These are phyloP conservation scores for Galemys pyrenaicus DNA, from an alignment of 2,113 vertebrate species.

Conservation along the genomic window DNA sequence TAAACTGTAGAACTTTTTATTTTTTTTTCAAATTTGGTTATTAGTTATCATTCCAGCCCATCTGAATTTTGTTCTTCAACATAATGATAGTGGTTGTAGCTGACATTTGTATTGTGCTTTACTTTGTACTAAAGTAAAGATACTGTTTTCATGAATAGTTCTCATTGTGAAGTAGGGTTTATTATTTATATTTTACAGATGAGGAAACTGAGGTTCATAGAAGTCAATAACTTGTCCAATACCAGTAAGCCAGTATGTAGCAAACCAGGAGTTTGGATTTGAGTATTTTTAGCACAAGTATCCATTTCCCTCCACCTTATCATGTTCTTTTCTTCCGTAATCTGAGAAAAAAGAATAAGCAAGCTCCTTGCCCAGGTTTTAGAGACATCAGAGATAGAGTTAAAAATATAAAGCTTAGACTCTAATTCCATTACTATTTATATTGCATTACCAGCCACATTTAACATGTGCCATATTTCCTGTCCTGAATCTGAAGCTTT, in stretches of 20 bases:
- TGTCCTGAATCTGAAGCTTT: not conserved
- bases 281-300: not conserved
- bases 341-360: not conserved
- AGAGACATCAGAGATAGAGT: not conserved
- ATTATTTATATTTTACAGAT: slow-evolving; percentile 13
- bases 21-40: not conserved
- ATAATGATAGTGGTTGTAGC: not conserved
- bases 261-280: not conserved
- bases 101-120: slow-evolving; percentile 7
- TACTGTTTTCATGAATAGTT: not conserved
- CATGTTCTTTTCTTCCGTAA: not conserved
- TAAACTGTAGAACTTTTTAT: not conserved
- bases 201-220: slow-evolving; percentile 43
- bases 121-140: not conserved
- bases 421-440: not conserved
- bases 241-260: slow-evolving; percentile 11
- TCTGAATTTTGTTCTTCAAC: slow-evolving; percentile 11
- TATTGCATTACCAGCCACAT: not conserved
- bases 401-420: not conserved
- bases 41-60: not conserved
- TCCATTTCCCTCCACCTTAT: not conserved
- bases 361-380: slow-evolving; percentile 25
- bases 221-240: slow-evolving; percentile 34
- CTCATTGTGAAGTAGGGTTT: slow-evolving; percentile 1
- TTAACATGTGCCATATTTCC: slow-evolving; percentile 4